Percentiles rank a stretch among this genome's conserved stretches.
These are phyloP conservation scores for Stegastes partitus DNA, from an alignment of 2,113 vertebrate genomes.

Conservation along the genomic window DNA sequence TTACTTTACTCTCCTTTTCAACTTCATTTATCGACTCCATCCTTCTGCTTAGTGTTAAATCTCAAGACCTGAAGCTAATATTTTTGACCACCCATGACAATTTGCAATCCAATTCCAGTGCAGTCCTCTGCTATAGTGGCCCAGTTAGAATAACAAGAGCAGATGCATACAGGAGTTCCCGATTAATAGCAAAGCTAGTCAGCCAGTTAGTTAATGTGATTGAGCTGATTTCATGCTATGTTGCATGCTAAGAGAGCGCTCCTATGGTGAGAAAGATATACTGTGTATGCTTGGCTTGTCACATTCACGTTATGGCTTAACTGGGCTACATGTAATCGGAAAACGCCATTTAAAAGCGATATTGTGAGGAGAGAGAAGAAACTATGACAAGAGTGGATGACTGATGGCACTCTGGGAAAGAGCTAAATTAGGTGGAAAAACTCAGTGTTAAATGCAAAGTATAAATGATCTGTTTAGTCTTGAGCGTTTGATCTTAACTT, in stretches of 20 bases:
- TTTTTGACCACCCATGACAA: too few species aligned
- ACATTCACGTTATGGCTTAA: constrained; percentile 33
- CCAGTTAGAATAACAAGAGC: not conserved
- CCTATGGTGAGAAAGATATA: not conserved
- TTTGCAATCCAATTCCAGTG: too few species aligned
- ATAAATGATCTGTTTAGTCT: constrained; percentile 56
- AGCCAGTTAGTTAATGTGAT: constrained; percentile 6
- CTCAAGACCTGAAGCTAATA: too few species aligned
- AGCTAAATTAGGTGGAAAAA: constrained; percentile 64
- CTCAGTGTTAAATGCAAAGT: constrained; percentile 44
- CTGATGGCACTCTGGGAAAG: constrained; percentile 24
- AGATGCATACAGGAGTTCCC: constrained; percentile 5
- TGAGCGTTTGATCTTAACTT: constrained; percentile 24
- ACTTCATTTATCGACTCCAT: too few species aligned
- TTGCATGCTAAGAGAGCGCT: constrained; percentile 23
- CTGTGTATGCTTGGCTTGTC: constrained; percentile 37
- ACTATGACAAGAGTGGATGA: constrained; percentile 51
- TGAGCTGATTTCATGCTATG: constrained; percentile 45
- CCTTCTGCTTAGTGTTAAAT: too few species aligned
- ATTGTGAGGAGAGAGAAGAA: constrained; percentile 23
- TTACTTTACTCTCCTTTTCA: too few species aligned
- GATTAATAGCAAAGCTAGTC: not conserved
- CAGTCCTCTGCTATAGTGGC: constrained; percentile 14
- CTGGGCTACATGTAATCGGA: constrained; percentile 43
- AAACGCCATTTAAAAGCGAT: constrained; percentile 28